phyloP scores from a whole-genome alignment of 2,888 invertebrate genomes.

The Cephus sareptanus region DNA sequence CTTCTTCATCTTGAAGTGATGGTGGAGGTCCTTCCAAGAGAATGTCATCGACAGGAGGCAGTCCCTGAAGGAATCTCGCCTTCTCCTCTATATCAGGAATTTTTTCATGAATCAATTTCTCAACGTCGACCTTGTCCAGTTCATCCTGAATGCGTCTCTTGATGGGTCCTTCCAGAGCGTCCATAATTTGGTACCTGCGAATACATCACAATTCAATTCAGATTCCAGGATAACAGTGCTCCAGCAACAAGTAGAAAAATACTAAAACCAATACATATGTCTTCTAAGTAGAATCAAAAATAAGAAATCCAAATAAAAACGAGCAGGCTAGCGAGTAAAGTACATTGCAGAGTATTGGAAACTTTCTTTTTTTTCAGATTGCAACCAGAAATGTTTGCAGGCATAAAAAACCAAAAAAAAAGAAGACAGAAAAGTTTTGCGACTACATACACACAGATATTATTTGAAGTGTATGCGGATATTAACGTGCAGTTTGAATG shows the following conservation, averaged over 20 bases:
- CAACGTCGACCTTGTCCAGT: conserved; percentile 79
- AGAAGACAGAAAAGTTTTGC: neutral
- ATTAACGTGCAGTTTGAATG: neutral
- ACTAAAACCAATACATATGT: neutral
- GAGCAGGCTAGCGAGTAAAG: neutral
- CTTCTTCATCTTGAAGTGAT: conserved; percentile 40
- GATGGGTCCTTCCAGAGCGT: conserved; percentile 83
- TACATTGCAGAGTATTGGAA: neutral
- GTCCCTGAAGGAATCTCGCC: conserved; percentile 59
- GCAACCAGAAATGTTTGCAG: neutral
- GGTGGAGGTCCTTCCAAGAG: conserved; percentile 41
- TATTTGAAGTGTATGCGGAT: neutral
- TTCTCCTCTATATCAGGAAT: conserved; percentile 75
- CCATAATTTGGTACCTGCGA: conserved; percentile 81
- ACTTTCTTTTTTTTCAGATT: neutral
- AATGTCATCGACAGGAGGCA: conserved; percentile 46
- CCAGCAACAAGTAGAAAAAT: neutral
- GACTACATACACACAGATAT: neutral
- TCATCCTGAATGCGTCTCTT: conserved; percentile 80
- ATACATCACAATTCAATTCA: neutral
- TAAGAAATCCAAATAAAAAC: neutral
- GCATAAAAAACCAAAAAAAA: neutral
- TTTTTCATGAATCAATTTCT: conserved; percentile 78
- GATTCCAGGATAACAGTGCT: neutral
- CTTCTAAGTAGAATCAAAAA: neutral